Conservation (phyloP, 2,888 invertebrate genomes). For the Arge pagana region DNA sequence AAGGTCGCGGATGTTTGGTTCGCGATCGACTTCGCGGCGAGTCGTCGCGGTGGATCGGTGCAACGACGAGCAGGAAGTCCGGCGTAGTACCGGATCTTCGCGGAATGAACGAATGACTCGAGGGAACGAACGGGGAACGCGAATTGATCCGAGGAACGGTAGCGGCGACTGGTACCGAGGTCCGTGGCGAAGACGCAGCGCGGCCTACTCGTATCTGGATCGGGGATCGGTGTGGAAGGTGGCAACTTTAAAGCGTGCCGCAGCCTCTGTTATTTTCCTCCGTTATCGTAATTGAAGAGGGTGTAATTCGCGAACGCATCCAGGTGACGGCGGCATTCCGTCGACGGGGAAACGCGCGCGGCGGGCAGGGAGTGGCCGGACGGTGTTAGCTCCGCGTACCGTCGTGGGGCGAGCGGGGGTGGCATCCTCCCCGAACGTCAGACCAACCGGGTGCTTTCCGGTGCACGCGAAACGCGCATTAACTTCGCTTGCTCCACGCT, state of each 20-base stretch:
- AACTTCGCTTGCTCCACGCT: slow-evolving; percentile 38
- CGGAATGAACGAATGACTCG: too few relatives aligned
- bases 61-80: too few relatives aligned
- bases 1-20: too few relatives aligned
- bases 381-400: neutral
- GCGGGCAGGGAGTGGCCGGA: slow-evolving; percentile 13
- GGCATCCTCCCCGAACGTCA: slow-evolving; percentile 14
- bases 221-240: slow-evolving; percentile 5
- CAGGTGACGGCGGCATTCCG: neutral
- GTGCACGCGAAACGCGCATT: slow-evolving; percentile 51
- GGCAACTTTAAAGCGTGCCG: neutral
- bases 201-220: slow-evolving; percentile 16
- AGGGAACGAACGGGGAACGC: too few relatives aligned
- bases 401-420: slow-evolving; percentile 4
- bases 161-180: too few relatives aligned
- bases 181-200: too few relatives aligned
- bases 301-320: slow-evolving; percentile 1
- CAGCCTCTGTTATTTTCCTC: slow-evolving; percentile 9
- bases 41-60: too few relatives aligned
- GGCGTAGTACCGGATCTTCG: too few relatives aligned
- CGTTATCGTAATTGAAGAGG: neutral
- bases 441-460: slow-evolving; percentile 38
- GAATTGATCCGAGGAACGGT: too few relatives aligned
- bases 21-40: too few relatives aligned
- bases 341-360: slow-evolving; percentile 3